Conservation (phyloP, 2,113 vertebrate genomes). For the Anguilla rostrata region DNA sequence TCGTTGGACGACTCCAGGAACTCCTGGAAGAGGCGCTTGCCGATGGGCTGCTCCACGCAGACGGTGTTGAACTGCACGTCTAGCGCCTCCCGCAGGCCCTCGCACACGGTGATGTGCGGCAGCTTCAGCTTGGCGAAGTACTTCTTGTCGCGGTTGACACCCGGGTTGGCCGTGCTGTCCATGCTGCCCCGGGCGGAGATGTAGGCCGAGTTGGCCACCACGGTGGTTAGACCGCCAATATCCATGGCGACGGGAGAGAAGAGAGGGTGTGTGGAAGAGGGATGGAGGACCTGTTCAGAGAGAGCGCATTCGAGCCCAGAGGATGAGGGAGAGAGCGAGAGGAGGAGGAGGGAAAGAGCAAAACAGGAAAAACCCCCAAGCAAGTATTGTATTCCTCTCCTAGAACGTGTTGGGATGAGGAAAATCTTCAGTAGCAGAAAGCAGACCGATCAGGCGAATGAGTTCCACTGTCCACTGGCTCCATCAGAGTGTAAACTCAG, state of each 20-base stretch:
- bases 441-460: constrained; percentile 32
- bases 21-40: constrained; percentile 73
- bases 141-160: constrained; percentile 71
- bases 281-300: constrained; percentile 7
- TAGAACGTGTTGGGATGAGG: background rate
- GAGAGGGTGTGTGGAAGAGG: background rate
- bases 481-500: constrained; percentile 33
- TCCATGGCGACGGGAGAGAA: constrained; percentile 63
- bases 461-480: constrained; percentile 35
- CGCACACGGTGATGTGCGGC: constrained; percentile 75
- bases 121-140: constrained; percentile 72
- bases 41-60: constrained; percentile 72
- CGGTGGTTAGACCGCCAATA: constrained; percentile 72
- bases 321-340: background rate
- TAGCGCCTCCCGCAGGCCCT: constrained; percentile 64
- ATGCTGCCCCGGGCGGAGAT: constrained; percentile 76
- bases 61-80: constrained; percentile 64
- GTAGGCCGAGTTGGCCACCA: constrained; percentile 78
- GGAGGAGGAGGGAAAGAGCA: background rate
- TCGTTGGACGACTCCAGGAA: constrained; percentile 64
- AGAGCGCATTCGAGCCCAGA: constrained; percentile 23
- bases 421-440: constrained; percentile 10
- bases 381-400: constrained; percentile 26
- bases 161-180: constrained; percentile 59
- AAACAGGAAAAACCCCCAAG: background rate